These are phyloP conservation scores for Hylaeus volcanicus DNA, from an alignment of 1,140 invertebrate genomes.

Conservation along the genomic window DNA sequence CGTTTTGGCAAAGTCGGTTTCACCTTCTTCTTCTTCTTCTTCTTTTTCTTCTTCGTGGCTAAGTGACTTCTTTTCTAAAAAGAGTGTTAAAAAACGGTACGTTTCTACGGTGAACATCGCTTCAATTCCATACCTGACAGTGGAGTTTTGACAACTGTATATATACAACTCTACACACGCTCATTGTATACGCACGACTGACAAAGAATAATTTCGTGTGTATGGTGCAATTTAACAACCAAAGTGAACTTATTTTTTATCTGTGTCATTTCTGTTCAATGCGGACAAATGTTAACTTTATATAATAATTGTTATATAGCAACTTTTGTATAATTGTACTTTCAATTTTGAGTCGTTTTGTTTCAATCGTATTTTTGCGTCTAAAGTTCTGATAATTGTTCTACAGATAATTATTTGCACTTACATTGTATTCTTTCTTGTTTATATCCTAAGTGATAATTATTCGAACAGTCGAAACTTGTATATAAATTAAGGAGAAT, in stretches of 20 bases:
- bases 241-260: neutral
- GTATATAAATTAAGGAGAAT: neutral
- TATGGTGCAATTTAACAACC: slow-evolving; percentile 12
- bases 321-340: neutral
- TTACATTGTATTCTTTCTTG: too few relatives aligned
- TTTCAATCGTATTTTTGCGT: neutral
- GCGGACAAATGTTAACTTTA: neutral
- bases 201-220: slow-evolving; percentile 15
- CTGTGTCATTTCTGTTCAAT: neutral
- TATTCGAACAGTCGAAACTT: too few relatives aligned
- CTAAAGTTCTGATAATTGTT: too few relatives aligned
- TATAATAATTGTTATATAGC: too few relatives aligned
- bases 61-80: slow-evolving; percentile 30
- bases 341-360: neutral
- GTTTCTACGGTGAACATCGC: neutral
- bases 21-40: neutral
- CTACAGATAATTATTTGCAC: too few relatives aligned
- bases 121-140: slow-evolving; percentile 20
- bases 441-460: too few relatives aligned
- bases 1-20: slow-evolving; percentile 72
- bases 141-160: neutral
- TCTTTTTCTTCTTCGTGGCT: neutral
- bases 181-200: slow-evolving; percentile 1
- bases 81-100: slow-evolving; percentile 14
- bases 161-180: neutral